Conservation (phyloP, 2,113 vertebrate species). For the Mirza zaza region DNA sequence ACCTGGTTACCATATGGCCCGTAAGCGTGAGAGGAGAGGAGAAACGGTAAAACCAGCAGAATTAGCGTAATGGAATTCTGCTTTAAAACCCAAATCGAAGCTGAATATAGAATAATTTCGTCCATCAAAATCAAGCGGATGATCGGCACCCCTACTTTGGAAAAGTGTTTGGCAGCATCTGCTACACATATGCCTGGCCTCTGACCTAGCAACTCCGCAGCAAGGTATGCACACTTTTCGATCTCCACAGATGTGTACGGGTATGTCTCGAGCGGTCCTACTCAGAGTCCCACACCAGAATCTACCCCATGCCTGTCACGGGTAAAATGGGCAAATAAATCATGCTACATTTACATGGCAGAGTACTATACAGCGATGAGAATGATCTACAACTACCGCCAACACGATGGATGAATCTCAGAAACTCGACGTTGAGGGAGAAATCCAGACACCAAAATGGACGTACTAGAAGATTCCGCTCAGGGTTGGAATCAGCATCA, state of each 20-base stretch:
- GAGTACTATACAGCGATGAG: background rate
- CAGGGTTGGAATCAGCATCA: background rate
- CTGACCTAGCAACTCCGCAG: background rate
- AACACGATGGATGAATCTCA: background rate
- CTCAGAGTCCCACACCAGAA: background rate
- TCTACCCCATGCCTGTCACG: background rate
- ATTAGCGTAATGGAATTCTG: constrained; percentile 73
- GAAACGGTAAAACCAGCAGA: constrained; percentile 78
- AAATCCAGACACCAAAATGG: background rate
- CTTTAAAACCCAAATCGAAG: constrained; percentile 70
- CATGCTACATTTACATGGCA: rapidly evolving
- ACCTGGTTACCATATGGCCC: background rate
- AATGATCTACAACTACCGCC: background rate
- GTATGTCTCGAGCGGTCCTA: too few relatives aligned
- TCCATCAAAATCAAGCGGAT: constrained; percentile 36
- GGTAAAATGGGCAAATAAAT: background rate
- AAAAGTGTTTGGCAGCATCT: background rate
- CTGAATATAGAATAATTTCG: constrained; percentile 73
- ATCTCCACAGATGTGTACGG: background rate
- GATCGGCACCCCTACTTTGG: background rate
- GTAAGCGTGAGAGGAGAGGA: constrained; percentile 27
- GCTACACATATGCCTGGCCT: background rate
- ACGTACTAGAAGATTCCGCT: background rate
- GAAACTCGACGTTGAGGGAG: background rate
- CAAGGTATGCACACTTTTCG: background rate